Evolutionary conservation across 2,797 vertebrate genomes (phyloP).

Genomic region (Todus mexicanus): DNA sequence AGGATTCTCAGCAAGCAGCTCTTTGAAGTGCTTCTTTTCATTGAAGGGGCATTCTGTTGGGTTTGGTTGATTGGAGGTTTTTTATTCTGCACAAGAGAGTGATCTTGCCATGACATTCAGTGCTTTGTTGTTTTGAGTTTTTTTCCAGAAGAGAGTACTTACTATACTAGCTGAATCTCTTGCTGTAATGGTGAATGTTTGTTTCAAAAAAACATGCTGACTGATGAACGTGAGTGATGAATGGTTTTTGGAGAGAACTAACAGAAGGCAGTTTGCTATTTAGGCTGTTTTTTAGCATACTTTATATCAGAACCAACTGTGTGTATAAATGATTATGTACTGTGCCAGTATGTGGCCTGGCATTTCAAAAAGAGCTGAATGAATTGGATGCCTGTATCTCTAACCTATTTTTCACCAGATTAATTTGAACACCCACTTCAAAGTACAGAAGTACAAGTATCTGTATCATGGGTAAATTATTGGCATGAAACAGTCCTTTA

Average conservation of each 20-base stretch:
- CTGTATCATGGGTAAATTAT: neutral
- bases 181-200: neutral
- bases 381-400: neutral
- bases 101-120: neutral
- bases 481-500: neutral
- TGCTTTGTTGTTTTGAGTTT: neutral
- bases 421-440: neutral
- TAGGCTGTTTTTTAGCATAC: neutral
- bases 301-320: neutral
- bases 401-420: neutral
- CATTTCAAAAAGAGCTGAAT: neutral
- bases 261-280: conserved; percentile 3
- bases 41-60: neutral
- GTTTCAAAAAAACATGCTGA: conserved; percentile 26
- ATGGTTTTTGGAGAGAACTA: conserved; percentile 14
- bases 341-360: neutral
- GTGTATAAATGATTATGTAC: neutral
- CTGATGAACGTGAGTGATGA: conserved; percentile 7
- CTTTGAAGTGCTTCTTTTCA: neutral
- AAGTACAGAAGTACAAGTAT: neutral
- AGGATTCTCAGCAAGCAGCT: neutral
- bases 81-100: neutral
- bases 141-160: neutral
- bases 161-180: conserved; percentile 6
- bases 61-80: neutral